These are phyloP conservation scores for Chunga burmeisteri DNA, from an alignment of 2,113 vertebrate species.

Conservation along the genomic window DNA sequence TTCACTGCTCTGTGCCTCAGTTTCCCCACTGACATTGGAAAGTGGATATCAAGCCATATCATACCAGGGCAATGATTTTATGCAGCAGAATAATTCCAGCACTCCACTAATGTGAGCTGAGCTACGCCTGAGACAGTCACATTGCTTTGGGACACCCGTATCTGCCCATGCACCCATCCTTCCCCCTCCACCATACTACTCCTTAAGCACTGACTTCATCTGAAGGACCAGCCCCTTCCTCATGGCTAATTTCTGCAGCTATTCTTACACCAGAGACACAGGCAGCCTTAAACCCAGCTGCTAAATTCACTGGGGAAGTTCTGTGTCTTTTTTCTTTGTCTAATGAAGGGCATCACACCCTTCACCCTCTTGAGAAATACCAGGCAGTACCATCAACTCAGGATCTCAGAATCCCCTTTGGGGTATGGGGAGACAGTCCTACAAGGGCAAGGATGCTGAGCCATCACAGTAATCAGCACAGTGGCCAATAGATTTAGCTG, in stretches of 20 bases:
- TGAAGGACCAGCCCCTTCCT: background rate
- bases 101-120: background rate
- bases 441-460: background rate
- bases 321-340: background rate
- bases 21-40: background rate
- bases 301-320: background rate
- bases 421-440: background rate
- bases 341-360: background rate
- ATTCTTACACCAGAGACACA: background rate
- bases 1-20: background rate
- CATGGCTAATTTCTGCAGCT: background rate
- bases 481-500: background rate
- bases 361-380: background rate
- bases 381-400: background rate
- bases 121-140: background rate
- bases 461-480: background rate
- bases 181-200: background rate
- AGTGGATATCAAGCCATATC: background rate
- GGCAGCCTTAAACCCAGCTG: background rate
- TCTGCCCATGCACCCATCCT: background rate
- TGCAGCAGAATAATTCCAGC: background rate
- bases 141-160: background rate
- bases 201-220: background rate
- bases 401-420: background rate
- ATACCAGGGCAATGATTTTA: background rate